phyloP scores from a whole-genome alignment of 1,140 invertebrate species.

The Brachionus rotundiformis region DNA sequence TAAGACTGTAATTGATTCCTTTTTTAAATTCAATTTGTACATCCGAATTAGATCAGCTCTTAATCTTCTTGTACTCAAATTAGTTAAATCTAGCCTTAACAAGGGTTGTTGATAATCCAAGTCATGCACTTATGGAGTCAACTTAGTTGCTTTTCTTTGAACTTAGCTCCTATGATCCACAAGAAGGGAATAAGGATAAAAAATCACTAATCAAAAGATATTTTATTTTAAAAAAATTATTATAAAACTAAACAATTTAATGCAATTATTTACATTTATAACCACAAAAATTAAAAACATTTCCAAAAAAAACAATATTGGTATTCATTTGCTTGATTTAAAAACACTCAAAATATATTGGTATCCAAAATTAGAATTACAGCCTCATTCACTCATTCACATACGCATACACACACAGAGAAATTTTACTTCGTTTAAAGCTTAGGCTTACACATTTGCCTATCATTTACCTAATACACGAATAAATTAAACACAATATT shows the following conservation, averaged over 20 bases:
- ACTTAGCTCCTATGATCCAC: too few relatives aligned
- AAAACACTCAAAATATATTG: not conserved
- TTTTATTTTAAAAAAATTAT: not conserved
- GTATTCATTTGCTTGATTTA: not conserved
- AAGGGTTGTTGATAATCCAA: too few relatives aligned
- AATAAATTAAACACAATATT: not conserved
- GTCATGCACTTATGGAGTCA: too few relatives aligned
- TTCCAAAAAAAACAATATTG: not conserved
- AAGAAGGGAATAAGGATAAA: not conserved
- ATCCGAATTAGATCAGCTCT: too few relatives aligned
- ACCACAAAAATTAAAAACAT: not conserved
- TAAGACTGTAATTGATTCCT: too few relatives aligned
- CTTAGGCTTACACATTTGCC: not conserved
- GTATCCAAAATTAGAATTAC: not conserved
- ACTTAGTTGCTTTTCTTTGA: too few relatives aligned
- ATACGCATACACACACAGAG: not conserved
- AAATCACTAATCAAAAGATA: not conserved
- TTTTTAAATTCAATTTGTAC: too few relatives aligned
- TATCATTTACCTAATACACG: not conserved
- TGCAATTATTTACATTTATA: not conserved
- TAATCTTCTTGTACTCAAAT: too few relatives aligned
- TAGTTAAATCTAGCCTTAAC: too few relatives aligned
- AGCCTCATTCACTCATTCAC: too few relatives aligned
- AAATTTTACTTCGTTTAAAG: not conserved
- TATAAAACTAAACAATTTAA: constrained; percentile 39